Evolutionary conservation across 1,140 invertebrate genomes (phyloP).

Genomic region (Hylaeus anthracinus): DNA sequence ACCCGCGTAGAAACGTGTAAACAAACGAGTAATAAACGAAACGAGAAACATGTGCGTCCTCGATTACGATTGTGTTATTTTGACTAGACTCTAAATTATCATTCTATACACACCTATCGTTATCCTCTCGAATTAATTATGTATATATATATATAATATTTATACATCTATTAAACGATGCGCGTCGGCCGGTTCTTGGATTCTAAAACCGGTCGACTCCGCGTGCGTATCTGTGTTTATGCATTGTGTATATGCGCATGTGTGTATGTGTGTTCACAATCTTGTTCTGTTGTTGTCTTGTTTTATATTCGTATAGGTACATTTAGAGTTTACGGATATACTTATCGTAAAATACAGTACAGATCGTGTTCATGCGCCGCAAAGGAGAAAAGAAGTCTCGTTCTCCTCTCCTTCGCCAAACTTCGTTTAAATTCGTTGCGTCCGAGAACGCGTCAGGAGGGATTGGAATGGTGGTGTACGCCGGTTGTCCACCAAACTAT

Average conservation of each 20-base stretch:
- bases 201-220: not conserved
- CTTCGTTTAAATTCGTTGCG: not conserved
- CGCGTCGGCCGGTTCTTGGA: not conserved
- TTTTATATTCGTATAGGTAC: conserved; percentile 56
- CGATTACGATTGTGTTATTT: conserved; percentile 70
- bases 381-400: not conserved
- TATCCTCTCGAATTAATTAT: conserved; percentile 53
- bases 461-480: conserved; percentile 11
- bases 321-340: conserved; percentile 54
- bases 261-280: not conserved
- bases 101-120: conserved; percentile 67
- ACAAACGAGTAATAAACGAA: conserved; percentile 25
- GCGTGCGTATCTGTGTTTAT: conserved; percentile 8
- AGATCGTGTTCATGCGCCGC: conserved; percentile 29
- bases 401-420: not conserved
- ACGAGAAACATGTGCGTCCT: conserved; percentile 60
- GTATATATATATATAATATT: conserved; percentile 45
- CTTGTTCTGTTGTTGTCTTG: not conserved
- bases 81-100: conserved; percentile 75
- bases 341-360: conserved; percentile 60
- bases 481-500: conserved; percentile 4
- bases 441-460: not conserved
- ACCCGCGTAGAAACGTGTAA: conserved; percentile 2
- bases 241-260: not conserved
- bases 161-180: conserved; percentile 39